Conservation (phyloP, 2,113 vertebrate genomes). For the Atractosteus spatula region DNA sequence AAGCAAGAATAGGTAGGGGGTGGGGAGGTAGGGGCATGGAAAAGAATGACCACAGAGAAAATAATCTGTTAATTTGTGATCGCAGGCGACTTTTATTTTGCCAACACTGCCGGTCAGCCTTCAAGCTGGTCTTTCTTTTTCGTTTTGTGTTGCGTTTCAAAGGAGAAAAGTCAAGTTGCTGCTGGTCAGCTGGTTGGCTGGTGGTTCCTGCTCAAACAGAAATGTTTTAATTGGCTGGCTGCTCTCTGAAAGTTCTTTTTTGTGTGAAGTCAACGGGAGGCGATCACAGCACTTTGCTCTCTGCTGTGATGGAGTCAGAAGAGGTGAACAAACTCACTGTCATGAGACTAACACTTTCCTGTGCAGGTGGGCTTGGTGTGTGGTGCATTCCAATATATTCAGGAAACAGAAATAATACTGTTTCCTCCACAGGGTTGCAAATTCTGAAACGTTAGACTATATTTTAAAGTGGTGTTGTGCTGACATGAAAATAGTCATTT, state of each 20-base stretch:
- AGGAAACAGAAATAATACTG: too few species aligned
- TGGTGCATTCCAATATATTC: too few species aligned
- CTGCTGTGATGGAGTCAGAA: neutral
- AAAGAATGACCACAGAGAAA: constrained; percentile 28
- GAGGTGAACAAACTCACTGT: too few species aligned
- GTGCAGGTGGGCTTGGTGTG: too few species aligned
- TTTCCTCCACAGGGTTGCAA: too few species aligned
- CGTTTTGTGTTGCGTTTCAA: constrained; percentile 28
- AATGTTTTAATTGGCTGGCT: constrained; percentile 52
- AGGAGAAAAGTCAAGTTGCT: constrained; percentile 49
- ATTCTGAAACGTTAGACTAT: too few species aligned
- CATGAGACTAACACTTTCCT: too few species aligned
- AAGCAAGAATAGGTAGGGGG: constrained; percentile 25
- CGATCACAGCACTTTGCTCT: constrained; percentile 30
- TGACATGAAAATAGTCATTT: too few species aligned
- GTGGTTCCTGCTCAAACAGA: constrained; percentile 38
- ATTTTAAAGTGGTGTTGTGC: too few species aligned
- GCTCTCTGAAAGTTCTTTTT: constrained; percentile 19
- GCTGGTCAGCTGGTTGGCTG: constrained; percentile 47
- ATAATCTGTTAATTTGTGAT: constrained; percentile 40
- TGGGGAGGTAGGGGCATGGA: neutral
- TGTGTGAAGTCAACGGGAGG: constrained; percentile 33
- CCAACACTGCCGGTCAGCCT: constrained; percentile 37
- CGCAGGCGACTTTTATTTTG: constrained; percentile 32
- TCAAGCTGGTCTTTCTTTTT: constrained; percentile 29